Percentiles rank a stretch among this genome's conserved stretches.
phyloP scores from a whole-genome alignment of 2,113 vertebrate species.

The Anolis sagrei region DNA sequence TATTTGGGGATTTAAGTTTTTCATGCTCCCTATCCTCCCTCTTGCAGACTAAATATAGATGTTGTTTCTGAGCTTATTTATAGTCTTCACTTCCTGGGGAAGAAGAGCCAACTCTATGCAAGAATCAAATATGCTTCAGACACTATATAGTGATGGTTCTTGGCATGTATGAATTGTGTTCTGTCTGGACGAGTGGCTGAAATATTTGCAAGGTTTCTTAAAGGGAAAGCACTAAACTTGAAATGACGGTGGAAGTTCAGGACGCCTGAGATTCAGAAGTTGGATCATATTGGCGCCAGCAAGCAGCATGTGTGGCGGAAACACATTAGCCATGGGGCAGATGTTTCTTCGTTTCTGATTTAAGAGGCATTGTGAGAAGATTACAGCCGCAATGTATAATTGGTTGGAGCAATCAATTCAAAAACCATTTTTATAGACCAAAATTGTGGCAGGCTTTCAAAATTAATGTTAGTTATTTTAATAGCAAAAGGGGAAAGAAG shows the following conservation, averaged over 20 bases:
- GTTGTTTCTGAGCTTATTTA: slow-evolving; percentile 44
- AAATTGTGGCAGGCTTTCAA: not conserved
- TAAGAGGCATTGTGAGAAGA: slow-evolving; percentile 49
- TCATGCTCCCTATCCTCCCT: not conserved
- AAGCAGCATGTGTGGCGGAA: slow-evolving; percentile 6
- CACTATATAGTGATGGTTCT: not conserved
- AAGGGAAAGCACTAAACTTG: not conserved
- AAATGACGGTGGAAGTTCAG: not conserved
- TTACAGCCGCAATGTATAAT: not conserved
- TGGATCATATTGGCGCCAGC: slow-evolving; percentile 14
- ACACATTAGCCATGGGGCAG: not conserved
- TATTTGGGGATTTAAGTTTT: not conserved
- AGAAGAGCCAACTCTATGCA: slow-evolving; percentile 51
- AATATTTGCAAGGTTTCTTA: not conserved
- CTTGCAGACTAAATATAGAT: slow-evolving; percentile 57
- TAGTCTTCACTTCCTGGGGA: slow-evolving; percentile 30
- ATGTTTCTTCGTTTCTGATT: slow-evolving; percentile 53
- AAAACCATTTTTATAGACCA: not conserved
- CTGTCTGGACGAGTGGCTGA: not conserved
- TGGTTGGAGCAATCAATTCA: not conserved
- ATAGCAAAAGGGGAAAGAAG: not conserved
- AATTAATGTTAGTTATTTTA: not conserved
- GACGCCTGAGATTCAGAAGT: not conserved
- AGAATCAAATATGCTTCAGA: slow-evolving; percentile 46
- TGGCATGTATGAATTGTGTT: not conserved